Conservation (phyloP, 2,888 invertebrate genomes). For the Cephalotes varians region DNA sequence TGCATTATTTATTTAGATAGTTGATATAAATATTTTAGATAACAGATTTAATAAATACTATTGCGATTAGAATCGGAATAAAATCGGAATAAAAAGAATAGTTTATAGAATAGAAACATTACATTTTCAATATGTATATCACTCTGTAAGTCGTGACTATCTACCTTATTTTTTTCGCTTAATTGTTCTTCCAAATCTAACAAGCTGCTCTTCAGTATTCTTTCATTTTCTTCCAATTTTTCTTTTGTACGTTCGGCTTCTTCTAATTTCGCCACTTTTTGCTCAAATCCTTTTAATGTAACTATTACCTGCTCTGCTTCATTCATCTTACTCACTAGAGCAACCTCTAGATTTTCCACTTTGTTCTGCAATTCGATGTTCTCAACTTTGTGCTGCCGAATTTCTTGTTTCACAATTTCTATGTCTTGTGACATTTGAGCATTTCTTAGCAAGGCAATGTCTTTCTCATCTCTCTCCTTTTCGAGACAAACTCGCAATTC, state of each 20-base stretch:
- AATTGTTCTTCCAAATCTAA: slow-evolving; percentile 88
- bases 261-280: slow-evolving; percentile 85
- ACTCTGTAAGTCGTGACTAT: background rate
- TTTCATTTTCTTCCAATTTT: slow-evolving; percentile 85
- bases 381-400: slow-evolving; percentile 90
- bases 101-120: background rate
- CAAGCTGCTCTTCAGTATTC: slow-evolving; percentile 86
- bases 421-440: slow-evolving; percentile 94
- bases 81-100: too few species aligned
- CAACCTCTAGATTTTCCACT: slow-evolving; percentile 87
- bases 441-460: slow-evolving; percentile 91
- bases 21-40: background rate
- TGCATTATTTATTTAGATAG: slow-evolving; percentile 14
- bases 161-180: slow-evolving; percentile 89
- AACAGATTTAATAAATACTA: background rate
- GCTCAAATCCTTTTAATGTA: slow-evolving; percentile 83
- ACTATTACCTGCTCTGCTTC: slow-evolving; percentile 80
- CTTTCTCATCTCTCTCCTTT: slow-evolving; percentile 91
- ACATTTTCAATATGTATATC: background rate
- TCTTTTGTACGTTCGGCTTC: slow-evolving; percentile 86
- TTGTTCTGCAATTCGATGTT: slow-evolving; percentile 88
- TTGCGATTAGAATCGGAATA: background rate
- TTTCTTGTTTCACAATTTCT: slow-evolving; percentile 91
- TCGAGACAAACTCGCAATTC: slow-evolving; percentile 79
- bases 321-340: slow-evolving; percentile 87